A percentile compares a stretch with the other conserved stretches of the same genome.
phyloP scores from a whole-genome alignment of 2,888 invertebrate genomes.

The Dioctria rufipes region DNA sequence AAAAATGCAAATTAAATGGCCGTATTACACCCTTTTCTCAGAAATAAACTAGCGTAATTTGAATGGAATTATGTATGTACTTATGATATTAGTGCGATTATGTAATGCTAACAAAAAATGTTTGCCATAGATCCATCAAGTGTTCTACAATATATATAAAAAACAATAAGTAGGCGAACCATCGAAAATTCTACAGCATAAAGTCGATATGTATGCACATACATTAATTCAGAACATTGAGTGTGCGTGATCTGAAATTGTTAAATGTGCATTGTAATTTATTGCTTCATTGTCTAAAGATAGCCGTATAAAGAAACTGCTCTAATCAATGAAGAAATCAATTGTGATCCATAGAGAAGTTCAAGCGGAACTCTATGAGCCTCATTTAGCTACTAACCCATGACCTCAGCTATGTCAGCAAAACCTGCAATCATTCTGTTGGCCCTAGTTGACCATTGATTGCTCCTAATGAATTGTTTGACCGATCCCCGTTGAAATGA shows the following conservation, averaged over 20 bases:
- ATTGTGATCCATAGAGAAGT: conserved; percentile 30
- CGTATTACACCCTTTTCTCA: too few species aligned
- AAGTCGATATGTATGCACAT: too few species aligned
- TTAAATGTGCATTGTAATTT: conserved; percentile 1
- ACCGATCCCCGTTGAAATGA: conserved; percentile 28
- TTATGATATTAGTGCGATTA: too few species aligned
- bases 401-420: conserved; percentile 31
- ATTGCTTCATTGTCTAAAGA: conserved; percentile 18
- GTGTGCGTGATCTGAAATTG: conserved; percentile 5
- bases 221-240: too few species aligned
- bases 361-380: conserved; percentile 34
- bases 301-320: not conserved
- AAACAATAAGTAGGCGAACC: too few species aligned
- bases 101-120: too few species aligned
- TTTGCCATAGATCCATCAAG: too few species aligned
- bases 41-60: too few species aligned
- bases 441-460: conserved; percentile 15
- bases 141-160: too few species aligned
- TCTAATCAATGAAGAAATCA: conserved; percentile 40
- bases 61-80: too few species aligned
- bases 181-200: too few species aligned
- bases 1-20: too few species aligned
- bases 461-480: conserved; percentile 33
- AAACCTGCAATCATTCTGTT: conserved; percentile 42
- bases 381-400: not conserved